A percentile compares a stretch with the other conserved stretches of the same genome.
Conservation (phyloP, 2,888 invertebrate species). For the Aphodius granarius region DNA sequence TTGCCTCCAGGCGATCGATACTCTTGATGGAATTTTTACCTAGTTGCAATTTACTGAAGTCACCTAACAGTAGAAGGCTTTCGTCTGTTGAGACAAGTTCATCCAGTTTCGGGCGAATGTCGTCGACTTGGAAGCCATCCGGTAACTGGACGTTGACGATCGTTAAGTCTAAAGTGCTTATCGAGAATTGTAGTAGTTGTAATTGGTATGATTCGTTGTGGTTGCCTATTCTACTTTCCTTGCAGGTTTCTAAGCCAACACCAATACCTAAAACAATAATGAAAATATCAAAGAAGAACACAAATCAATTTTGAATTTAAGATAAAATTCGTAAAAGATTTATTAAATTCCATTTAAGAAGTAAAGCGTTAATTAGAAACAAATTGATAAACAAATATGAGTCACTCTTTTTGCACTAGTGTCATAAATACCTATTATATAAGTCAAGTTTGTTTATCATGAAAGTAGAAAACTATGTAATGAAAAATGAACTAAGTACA, state of each 20-base stretch:
- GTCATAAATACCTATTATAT: no score
- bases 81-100: constrained; percentile 20
- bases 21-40: constrained; percentile 24
- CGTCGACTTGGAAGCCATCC: constrained; percentile 19
- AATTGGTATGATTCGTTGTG: constrained; percentile 18
- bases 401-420: no score
- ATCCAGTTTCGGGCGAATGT: constrained; percentile 22
- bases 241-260: constrained; percentile 8
- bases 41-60: constrained; percentile 21
- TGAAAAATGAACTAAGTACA: no score
- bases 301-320: no score
- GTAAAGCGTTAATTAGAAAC: no score
- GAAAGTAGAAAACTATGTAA: no score
- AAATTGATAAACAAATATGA: no score
- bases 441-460: no score
- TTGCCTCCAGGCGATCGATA: constrained; percentile 42
- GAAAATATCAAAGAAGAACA: neutral
- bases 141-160: constrained; percentile 32
- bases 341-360: no score
- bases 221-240: constrained; percentile 10
- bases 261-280: constrained; percentile 19
- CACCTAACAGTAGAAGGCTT: constrained; percentile 21
- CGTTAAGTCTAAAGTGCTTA: constrained; percentile 18
- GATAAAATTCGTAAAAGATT: no score
- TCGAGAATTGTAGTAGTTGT: constrained; percentile 21